A percentile compares a stretch with the other conserved stretches of the same genome.
Evolutionary conservation across 2,113 vertebrate species (phyloP).

Genomic region (Ahaetulla prasina): DNA sequence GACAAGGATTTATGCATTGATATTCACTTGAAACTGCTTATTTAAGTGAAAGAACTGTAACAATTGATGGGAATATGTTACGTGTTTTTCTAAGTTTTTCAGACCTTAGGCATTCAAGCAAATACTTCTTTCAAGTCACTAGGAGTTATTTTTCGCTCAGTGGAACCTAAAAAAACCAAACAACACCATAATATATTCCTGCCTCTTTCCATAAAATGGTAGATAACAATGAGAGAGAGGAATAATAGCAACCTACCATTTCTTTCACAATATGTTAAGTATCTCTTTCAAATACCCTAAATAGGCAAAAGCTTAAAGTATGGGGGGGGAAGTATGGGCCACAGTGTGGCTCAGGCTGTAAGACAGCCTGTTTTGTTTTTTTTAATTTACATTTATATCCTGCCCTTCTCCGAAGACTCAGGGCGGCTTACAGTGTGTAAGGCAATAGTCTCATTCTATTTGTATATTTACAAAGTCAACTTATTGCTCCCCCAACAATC

Average conservation of each 20-base stretch:
- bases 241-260: neutral
- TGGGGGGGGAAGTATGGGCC: too few species aligned
- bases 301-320: neutral
- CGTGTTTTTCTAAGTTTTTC: neutral
- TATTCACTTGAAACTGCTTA: neutral
- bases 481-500: too few species aligned
- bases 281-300: neutral
- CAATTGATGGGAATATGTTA: neutral
- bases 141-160: neutral
- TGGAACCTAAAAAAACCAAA: neutral
- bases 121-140: neutral
- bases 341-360: too few species aligned
- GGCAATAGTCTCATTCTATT: too few species aligned
- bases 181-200: neutral
- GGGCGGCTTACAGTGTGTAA: too few species aligned
- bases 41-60: neutral
- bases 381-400: too few species aligned
- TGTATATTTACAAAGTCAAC: too few species aligned
- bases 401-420: too few species aligned
- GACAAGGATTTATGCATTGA: neutral
- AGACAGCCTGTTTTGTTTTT: too few species aligned
- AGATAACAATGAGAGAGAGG: neutral
- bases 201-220: neutral
- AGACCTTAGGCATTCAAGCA: neutral
- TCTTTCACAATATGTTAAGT: neutral